Conservation (phyloP, 2,888 invertebrate genomes). For the Chelonus formosanus region DNA sequence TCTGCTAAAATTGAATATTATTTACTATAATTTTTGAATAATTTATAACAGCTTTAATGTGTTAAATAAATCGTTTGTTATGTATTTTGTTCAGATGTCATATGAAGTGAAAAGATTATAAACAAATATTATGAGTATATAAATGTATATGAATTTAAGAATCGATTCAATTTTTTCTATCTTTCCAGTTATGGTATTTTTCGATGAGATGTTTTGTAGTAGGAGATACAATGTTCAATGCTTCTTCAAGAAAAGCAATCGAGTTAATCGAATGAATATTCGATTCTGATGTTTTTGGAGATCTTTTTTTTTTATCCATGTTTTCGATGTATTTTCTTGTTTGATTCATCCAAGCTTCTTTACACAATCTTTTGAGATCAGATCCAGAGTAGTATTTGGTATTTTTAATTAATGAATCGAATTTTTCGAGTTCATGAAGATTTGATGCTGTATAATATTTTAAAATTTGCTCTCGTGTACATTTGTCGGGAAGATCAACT, state of each 20-base stretch:
- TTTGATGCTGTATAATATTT: constrained; percentile 67
- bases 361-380: constrained; percentile 86
- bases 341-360: constrained; percentile 86
- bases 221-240: constrained; percentile 70
- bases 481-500: constrained; percentile 78
- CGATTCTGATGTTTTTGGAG: constrained; percentile 13
- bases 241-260: constrained; percentile 60
- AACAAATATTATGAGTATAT: no score
- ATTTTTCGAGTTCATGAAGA: constrained; percentile 66
- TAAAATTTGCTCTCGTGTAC: constrained; percentile 77
- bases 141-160: constrained; percentile 8
- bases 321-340: constrained; percentile 68
- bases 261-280: constrained; percentile 26
- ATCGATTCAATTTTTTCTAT: constrained; percentile 58
- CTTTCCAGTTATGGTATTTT: constrained; percentile 74
- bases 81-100: no score
- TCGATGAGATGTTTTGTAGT: constrained; percentile 69
- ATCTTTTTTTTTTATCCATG: constrained; percentile 21
- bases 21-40: no score
- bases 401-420: constrained; percentile 66
- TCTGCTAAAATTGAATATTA: no score
- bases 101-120: no score
- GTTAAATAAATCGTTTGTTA: no score
- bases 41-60: no score
- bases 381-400: constrained; percentile 88